phyloP scores from a whole-genome alignment of 2,113 vertebrate genomes.

The Rhipidura dahli region DNA sequence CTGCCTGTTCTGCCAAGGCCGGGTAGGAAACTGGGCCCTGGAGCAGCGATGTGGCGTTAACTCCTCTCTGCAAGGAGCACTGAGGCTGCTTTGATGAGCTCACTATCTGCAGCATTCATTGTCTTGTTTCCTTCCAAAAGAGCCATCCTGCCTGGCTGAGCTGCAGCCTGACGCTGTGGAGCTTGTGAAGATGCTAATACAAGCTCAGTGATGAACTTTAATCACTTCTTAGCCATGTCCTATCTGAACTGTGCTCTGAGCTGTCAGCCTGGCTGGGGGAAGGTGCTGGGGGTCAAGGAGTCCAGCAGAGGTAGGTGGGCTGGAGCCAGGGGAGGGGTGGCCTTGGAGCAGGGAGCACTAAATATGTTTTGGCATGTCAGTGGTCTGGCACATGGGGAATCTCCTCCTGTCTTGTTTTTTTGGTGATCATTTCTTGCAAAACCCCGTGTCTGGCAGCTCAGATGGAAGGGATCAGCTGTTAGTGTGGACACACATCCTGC shows the following conservation, averaged over 20 bases:
- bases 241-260: neutral
- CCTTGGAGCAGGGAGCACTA: neutral
- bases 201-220: neutral
- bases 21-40: neutral
- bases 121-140: neutral
- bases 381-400: neutral
- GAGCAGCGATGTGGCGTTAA: neutral
- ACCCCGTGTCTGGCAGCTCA: neutral
- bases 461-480: neutral
- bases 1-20: conserved; percentile 52
- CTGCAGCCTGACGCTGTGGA: neutral
- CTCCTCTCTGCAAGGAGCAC: neutral
- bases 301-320: neutral
- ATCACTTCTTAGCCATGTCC: neutral
- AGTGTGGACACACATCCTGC: neutral
- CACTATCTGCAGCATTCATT: neutral
- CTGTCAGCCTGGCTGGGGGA: neutral
- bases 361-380: neutral
- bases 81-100: neutral
- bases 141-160: neutral
- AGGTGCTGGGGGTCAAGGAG: neutral
- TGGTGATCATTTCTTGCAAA: neutral
- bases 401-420: neutral
- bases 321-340: neutral
- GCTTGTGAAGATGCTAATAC: neutral